Evolutionary conservation across 2,113 vertebrate genomes (phyloP).

Genomic region (Tauraco erythrolophus): DNA sequence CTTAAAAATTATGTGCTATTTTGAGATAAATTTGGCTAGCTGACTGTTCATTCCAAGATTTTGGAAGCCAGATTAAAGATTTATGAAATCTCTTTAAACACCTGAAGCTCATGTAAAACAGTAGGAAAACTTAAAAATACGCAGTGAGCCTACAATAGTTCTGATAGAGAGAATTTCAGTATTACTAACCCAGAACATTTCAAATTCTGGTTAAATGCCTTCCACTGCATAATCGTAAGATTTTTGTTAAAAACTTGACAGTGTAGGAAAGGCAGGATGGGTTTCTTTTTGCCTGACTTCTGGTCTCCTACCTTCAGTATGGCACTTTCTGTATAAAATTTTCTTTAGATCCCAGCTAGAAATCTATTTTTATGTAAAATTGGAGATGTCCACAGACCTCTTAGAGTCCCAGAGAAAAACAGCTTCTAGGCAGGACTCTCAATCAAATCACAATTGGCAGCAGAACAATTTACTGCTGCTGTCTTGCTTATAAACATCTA

Average conservation of each 20-base stretch:
- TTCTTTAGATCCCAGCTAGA: neutral
- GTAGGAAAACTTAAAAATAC: neutral
- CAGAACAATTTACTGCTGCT: neutral
- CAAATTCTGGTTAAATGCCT: neutral
- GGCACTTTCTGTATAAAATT: neutral
- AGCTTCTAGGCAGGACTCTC: neutral
- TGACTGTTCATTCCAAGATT: neutral
- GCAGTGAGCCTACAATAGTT: neutral
- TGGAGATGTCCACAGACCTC: neutral
- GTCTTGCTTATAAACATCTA: neutral
- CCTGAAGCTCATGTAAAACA: neutral
- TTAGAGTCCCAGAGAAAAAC: neutral
- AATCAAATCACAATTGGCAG: neutral
- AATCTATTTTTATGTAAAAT: neutral
- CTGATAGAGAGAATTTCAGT: neutral
- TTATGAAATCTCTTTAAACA: neutral
- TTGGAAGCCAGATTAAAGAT: neutral
- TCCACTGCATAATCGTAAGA: neutral
- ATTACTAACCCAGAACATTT: neutral
- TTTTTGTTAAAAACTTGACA: neutral
- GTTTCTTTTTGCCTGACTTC: neutral
- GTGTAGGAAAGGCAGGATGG: neutral
- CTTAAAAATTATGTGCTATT: neutral
- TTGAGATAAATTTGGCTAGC: neutral
- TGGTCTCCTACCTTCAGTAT: neutral